Evolutionary conservation across 2,113 vertebrate genomes (phyloP), one percentile per base, ranked within the genome.

Genomic region (Poeciliopsis occidentalis): DNA sequence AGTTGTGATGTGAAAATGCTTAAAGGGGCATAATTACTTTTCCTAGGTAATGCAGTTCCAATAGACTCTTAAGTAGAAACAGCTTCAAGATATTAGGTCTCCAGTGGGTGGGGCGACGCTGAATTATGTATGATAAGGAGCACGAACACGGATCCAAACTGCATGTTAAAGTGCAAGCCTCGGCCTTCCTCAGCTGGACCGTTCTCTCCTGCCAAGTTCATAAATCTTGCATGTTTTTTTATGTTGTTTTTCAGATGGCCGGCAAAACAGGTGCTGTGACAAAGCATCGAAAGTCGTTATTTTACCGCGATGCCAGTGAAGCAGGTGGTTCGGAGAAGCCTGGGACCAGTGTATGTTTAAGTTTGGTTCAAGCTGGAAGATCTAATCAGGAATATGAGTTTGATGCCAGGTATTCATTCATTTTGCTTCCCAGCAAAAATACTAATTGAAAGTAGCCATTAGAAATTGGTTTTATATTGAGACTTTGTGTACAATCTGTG

Each of bases 171-270:
- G 88, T 81, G 78, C 80, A 79, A 75, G 84, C 67, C 61, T 39
- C 31, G 64, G 61, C 41, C 51, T 64, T 27, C 76, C 60, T 57
- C 39, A 37, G 41, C 54, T n/a, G 63, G 26, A 39, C 62, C 29
- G 30, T 57, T 70, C 8, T 78, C 32, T 70, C 22, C 31, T 11
- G 22, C 37, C 30, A 60, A 29, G 11, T 69, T 63, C 54, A 73
- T 39, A 74, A 83, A 89, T 70, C 10, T 4, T 51, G 4, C 5
- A 64, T 82, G 68, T 76, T 13, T 47, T 57, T 7, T 34, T 32
- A 1, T 34, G 2, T 61, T 87, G 26, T 91, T 26, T 78, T 91
- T 74, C 91, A 98, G 97, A 84, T 85, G 81, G 87, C 83, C 32
- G 81, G 91, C 67, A 92, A 92, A 83, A 90, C 75, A 47, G 78